Conservation (phyloP, 1,140 invertebrate genomes). For the Drosophila eugracilis region DNA sequence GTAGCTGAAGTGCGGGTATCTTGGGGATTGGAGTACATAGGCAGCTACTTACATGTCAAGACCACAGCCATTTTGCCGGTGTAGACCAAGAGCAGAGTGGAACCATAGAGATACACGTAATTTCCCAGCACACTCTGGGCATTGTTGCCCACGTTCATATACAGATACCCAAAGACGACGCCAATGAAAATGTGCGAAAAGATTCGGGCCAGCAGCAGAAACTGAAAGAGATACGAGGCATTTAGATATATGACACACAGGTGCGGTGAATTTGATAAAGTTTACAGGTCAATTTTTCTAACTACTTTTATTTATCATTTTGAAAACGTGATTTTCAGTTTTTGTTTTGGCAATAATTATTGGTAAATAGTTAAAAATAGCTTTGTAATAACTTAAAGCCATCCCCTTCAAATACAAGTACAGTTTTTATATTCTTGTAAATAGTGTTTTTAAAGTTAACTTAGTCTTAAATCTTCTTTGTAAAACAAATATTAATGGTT, state of each 20-base stretch:
- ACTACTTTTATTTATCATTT: not conserved
- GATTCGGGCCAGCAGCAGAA: slow-evolving; percentile 90
- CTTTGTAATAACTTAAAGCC: too few species aligned
- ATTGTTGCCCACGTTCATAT: slow-evolving; percentile 93
- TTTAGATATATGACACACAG: slow-evolving; percentile 6
- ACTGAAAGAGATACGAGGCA: slow-evolving; percentile 85
- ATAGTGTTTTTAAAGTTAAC: not conserved
- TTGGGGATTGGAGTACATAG: slow-evolving; percentile 7
- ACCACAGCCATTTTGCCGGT: slow-evolving; percentile 98
- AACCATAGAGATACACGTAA: slow-evolving; percentile 96
- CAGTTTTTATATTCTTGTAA: not conserved
- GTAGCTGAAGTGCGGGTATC: slow-evolving; percentile 3
- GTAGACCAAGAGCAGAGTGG: slow-evolving; percentile 95
- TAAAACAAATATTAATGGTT: not conserved
- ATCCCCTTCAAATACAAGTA: too few species aligned
- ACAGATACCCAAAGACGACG: slow-evolving; percentile 95
- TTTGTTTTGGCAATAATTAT: not conserved
- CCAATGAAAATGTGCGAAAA: slow-evolving; percentile 93
- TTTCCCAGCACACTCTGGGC: slow-evolving; percentile 95
- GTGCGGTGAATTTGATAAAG: not conserved
- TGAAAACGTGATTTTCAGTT: not conserved
- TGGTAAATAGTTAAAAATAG: too few species aligned
- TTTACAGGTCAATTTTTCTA: not conserved
- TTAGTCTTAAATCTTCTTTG: too few species aligned
- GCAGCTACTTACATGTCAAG: slow-evolving; percentile 92